Evolutionary conservation across 2,113 vertebrate genomes (phyloP).

Genomic region (Epinephelus lanceolatus): DNA sequence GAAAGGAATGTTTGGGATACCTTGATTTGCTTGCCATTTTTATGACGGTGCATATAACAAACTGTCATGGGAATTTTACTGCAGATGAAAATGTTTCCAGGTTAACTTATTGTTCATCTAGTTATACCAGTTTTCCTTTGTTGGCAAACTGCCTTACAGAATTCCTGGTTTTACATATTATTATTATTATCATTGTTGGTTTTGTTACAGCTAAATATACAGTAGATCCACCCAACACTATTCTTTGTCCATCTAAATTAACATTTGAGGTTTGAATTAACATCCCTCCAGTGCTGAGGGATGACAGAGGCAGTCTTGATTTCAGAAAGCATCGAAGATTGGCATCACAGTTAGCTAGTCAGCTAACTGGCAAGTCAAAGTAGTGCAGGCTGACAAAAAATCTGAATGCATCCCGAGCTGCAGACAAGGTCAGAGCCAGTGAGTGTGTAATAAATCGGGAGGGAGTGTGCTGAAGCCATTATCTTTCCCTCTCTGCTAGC

Average conservation of each 20-base stretch:
- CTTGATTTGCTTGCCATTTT: neutral
- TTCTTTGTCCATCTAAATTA: neutral
- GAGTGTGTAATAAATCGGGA: conserved; percentile 92
- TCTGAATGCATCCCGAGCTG: conserved; percentile 85
- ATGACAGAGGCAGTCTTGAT: conserved; percentile 26
- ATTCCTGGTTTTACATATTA: neutral
- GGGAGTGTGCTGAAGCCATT: conserved; percentile 87
- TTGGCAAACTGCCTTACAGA: neutral
- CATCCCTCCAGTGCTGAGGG: neutral
- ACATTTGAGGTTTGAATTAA: conserved; percentile 1
- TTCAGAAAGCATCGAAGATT: conserved; percentile 33
- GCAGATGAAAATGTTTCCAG: neutral
- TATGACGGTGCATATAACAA: neutral
- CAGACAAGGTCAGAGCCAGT: conserved; percentile 92
- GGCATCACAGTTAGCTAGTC: conserved; percentile 30
- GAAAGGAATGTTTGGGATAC: neutral
- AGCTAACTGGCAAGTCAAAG: conserved; percentile 53
- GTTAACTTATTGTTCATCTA: neutral
- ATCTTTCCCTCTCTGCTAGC: conserved; percentile 88
- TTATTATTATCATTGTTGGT: neutral
- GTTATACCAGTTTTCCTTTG: too few relatives aligned
- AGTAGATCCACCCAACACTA: neutral
- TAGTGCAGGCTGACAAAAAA: conserved; percentile 75
- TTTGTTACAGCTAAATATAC: conserved; percentile 5
- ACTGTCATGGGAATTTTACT: neutral